Conservation (phyloP, 2,113 vertebrate genomes). For the Hippocampus guttulatus region DNA sequence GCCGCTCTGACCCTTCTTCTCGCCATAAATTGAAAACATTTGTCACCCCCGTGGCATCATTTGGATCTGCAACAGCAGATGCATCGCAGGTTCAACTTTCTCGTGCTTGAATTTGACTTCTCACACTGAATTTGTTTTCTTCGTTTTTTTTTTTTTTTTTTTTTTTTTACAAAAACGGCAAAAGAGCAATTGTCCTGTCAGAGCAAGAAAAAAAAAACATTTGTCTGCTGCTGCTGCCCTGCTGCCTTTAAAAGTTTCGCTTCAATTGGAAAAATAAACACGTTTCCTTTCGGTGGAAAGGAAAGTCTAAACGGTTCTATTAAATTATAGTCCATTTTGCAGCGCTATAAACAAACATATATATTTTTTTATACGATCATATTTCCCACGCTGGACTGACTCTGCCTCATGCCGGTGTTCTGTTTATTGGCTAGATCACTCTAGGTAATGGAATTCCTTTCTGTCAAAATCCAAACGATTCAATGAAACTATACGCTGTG, state of each 20-base stretch:
- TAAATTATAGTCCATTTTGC: background rate
- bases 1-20: conserved; percentile 24
- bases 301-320: background rate
- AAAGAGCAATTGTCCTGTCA: conserved; percentile 1
- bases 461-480: background rate
- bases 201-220: background rate
- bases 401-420: background rate
- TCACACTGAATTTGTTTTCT: background rate
- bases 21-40: conserved; percentile 46
- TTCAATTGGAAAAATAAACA: background rate
- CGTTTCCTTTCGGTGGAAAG: background rate
- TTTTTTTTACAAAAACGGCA: background rate
- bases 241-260: background rate
- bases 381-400: background rate
- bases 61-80: background rate
- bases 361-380: background rate
- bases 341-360: background rate
- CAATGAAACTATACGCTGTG: background rate
- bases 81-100: background rate
- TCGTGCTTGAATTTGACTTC: background rate
- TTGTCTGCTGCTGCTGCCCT: background rate
- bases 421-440: background rate
- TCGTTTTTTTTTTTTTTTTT: too few relatives aligned
- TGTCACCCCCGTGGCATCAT: conserved; percentile 32
- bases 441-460: background rate